Evolutionary conservation across 1,140 invertebrate species (phyloP), one percentile per base, ranked within the genome.

Genomic region (Venturia canescens): DNA sequence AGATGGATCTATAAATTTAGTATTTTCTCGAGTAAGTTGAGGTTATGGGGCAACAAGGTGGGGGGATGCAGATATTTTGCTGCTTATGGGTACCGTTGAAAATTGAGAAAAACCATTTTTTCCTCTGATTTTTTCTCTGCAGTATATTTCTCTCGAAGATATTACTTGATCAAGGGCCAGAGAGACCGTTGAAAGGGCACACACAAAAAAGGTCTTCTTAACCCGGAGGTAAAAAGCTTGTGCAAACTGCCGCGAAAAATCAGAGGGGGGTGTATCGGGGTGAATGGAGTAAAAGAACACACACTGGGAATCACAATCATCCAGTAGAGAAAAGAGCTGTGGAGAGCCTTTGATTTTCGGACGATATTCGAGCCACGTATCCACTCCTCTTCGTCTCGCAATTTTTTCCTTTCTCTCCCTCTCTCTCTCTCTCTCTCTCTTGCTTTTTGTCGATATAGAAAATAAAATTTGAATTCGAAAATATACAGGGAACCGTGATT

Each of bases 391-490:
- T 15, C 21, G 15, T 29, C 15, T 29, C 63, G 57, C 57, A 5
- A n/a, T 60, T 21, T 60, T 26, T 60, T 60, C 21, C 57, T 5
- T 60, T 21, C 13, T 1, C 21, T 26, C 15, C 26, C 0, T 67
- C 7, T 26, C 15, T 66, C 60, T 26, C n/a, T 1, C 13, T 29
- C 23, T 67, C 11, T n/a, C 15, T 67, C 15, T 67, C 15, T 57
- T 4, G n/a, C 21, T 57, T 67, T 18, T 67, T 18, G 67, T 34
- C 16, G 18, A 18, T 18, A 31, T 67, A 70, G 67, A 70, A 70
- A 70, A 70, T 34, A 70, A 70, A 70, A 70, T 70, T 70, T 70
- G 16, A 70, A 70, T 70, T 38, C 31, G 31, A 70, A 70, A 38
- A 70, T 70, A 70, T 70, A 70, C 31, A 18, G 18, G 31, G 4